phyloP scores from a whole-genome alignment of 2,797 vertebrate genomes.

The Sitta carolinensis region DNA sequence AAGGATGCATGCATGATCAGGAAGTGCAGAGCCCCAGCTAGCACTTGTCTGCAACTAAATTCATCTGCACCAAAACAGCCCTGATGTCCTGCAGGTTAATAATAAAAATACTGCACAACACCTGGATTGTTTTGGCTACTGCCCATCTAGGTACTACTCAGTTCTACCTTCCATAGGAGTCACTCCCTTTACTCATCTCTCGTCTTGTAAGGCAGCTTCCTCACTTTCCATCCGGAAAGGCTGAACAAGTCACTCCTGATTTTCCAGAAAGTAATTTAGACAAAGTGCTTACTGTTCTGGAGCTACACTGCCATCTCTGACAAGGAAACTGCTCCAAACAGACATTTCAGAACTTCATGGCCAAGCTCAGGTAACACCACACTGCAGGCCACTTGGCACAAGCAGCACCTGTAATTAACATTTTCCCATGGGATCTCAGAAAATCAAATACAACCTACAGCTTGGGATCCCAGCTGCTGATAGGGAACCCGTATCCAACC shows the following conservation, averaged over 20 bases:
- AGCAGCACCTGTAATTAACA: background rate
- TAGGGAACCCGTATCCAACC: background rate
- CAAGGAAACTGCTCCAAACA: background rate
- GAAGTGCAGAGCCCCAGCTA: background rate
- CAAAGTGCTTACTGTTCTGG: background rate
- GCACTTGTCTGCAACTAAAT: background rate
- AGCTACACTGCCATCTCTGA: background rate
- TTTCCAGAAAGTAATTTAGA: constrained; percentile 12
- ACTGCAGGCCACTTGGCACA: background rate
- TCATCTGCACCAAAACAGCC: background rate
- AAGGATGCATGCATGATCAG: background rate
- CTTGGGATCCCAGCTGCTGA: background rate
- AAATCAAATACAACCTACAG: background rate
- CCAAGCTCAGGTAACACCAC: background rate
- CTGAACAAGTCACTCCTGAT: constrained; percentile 2
- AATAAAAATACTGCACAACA: background rate
- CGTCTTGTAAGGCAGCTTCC: background rate
- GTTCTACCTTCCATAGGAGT: background rate
- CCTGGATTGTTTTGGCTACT: background rate
- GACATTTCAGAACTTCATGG: background rate
- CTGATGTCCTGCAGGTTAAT: background rate
- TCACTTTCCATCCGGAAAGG: background rate
- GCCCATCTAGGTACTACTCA: background rate
- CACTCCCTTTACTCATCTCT: background rate
- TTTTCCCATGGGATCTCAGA: background rate